phyloP scores from a whole-genome alignment of 2,113 vertebrate species.

The Galeopterus variegatus region DNA sequence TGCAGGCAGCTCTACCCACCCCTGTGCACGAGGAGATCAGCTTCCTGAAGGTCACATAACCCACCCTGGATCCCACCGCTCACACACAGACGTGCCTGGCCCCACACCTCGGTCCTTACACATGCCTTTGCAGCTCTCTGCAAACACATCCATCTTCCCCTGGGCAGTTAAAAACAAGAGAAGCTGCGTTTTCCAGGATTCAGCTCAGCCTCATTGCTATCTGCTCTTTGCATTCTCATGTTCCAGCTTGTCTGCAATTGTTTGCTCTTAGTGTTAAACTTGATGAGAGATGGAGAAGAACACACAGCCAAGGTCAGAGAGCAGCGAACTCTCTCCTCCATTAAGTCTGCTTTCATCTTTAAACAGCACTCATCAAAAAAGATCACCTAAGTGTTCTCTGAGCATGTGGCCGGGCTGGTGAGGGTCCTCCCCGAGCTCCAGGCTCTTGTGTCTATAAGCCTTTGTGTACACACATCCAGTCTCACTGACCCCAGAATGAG shows the following conservation, averaged over 20 bases:
- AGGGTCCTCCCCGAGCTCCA: neutral
- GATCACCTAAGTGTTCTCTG: neutral
- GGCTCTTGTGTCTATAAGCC: neutral
- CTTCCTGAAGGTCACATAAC: neutral
- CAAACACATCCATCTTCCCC: neutral
- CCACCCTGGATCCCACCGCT: neutral
- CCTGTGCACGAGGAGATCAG: neutral
- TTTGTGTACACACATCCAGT: neutral
- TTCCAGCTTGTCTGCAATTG: conserved; percentile 59
- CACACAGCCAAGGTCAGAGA: conserved; percentile 67
- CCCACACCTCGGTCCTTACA: accelerated
- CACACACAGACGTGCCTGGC: neutral
- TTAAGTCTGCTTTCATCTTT: conserved; percentile 63
- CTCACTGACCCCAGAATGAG: neutral
- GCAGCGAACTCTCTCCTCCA: conserved; percentile 36
- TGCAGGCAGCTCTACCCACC: neutral
- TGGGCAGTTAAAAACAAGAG: neutral
- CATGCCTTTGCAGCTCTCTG: neutral
- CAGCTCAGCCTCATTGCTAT: neutral
- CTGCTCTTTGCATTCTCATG: conserved; percentile 55
- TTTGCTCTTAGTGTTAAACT: conserved; percentile 70
- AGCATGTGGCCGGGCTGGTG: neutral
- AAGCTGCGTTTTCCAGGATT: neutral
- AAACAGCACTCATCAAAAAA: conserved; percentile 19
- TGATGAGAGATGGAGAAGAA: conserved; percentile 70